Evolutionary conservation across 2,797 vertebrate genomes (phyloP).

Genomic region (Hoplostethus mediterraneus): DNA sequence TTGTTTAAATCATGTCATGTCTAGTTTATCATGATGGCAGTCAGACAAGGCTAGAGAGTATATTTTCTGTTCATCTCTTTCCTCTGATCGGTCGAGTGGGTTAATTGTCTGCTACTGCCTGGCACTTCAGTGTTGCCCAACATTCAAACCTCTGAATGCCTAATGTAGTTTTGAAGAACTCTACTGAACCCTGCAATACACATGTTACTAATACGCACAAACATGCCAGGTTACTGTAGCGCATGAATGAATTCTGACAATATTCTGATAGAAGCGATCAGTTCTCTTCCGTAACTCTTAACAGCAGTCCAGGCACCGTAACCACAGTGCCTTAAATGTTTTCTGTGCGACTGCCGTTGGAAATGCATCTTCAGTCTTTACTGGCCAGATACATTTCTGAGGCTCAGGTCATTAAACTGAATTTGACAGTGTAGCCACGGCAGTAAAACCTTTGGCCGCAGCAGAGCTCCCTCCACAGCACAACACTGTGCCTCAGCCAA

Average conservation of each 20-base stretch:
- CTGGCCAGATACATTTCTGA: too few relatives aligned
- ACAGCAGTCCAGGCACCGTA: neutral
- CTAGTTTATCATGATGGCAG: constrained; percentile 10
- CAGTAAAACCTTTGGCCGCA: neutral
- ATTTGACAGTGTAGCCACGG: neutral
- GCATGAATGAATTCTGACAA: neutral
- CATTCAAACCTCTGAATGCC: neutral
- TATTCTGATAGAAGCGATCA: neutral
- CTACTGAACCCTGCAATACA: neutral
- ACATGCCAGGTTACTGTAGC: constrained; percentile 9
- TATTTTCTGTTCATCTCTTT: neutral
- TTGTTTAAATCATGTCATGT: constrained; percentile 1
- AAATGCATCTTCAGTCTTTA: neutral
- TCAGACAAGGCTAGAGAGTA: neutral
- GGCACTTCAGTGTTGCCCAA: neutral
- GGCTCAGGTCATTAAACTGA: neutral
- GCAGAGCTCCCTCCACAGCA: neutral
- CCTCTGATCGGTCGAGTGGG: neutral
- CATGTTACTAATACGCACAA: constrained; percentile 31
- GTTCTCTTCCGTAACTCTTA: neutral
- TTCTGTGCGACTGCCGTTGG: neutral
- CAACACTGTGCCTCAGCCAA: neutral
- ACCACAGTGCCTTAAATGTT: constrained; percentile 61
- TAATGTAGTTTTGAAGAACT: constrained; percentile 13
- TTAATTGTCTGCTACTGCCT: neutral